A percentile compares a stretch with the other conserved stretches of the same genome.
Evolutionary conservation across 2,797 vertebrate genomes (phyloP).

Genomic region (Phaenicophaeus curvirostris): DNA sequence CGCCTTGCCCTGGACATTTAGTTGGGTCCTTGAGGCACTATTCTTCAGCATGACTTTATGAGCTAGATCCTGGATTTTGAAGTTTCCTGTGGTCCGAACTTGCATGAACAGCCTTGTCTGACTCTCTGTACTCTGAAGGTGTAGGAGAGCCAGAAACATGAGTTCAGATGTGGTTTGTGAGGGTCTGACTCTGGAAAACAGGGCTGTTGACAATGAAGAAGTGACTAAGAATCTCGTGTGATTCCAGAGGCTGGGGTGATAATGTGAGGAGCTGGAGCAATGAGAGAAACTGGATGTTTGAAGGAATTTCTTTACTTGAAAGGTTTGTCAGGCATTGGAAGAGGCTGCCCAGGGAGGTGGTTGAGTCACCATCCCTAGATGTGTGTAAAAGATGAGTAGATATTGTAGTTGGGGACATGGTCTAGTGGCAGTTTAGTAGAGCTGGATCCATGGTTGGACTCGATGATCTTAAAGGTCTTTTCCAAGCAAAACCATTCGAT

Average conservation of each 20-base stretch:
- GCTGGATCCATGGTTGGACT: no score
- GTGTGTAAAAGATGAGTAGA: no score
- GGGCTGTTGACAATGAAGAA: neutral
- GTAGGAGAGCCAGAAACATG: neutral
- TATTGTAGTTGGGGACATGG: no score
- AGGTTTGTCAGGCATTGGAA: no score
- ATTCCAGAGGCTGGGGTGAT: neutral
- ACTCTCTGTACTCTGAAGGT: rapidly evolving
- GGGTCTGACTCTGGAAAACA: neutral
- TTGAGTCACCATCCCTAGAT: no score
- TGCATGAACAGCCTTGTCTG: neutral
- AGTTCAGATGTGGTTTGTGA: neutral
- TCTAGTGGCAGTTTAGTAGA: no score
- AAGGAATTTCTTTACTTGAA: no score
- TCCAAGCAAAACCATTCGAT: no score
- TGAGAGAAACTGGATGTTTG: neutral
- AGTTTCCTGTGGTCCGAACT: neutral
- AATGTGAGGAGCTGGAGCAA: neutral
- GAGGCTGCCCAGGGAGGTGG: no score
- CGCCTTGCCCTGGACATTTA: rapidly evolving
- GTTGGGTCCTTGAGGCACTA: neutral
- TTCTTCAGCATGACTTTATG: neutral
- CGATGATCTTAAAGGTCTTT: no score
- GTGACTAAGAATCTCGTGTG: neutral
- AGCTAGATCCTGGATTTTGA: neutral